Conservation (phyloP, 2,888 invertebrate species). For the Lasioglossum vierecki region DNA sequence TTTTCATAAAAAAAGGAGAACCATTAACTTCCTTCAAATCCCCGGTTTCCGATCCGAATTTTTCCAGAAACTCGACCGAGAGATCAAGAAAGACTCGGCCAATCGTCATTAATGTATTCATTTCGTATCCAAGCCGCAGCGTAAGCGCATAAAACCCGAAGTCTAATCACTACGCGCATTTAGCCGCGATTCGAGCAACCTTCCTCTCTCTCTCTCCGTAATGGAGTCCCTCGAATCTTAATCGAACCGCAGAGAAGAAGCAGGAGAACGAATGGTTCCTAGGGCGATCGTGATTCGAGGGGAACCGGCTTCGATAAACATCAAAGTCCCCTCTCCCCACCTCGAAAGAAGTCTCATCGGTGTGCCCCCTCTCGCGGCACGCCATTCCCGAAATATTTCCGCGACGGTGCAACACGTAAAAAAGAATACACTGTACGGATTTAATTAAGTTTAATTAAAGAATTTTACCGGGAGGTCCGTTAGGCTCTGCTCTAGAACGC, state of each 20-base stretch:
- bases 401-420: conserved; percentile 41
- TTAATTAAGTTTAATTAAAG: conserved; percentile 67
- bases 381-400: conserved; percentile 47
- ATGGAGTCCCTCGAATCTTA: not conserved
- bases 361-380: not conserved
- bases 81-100: not conserved
- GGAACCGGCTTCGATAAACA: conserved; percentile 60
- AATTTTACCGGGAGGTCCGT: conserved; percentile 43
- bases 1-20: not conserved
- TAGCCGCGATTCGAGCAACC: not conserved
- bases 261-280: not conserved
- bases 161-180: not conserved
- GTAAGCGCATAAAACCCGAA: not conserved
- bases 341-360: not conserved
- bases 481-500: conserved; percentile 2
- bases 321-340: conserved; percentile 1
- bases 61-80: not conserved
- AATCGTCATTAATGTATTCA: conserved; percentile 2
- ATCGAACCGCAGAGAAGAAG: conserved; percentile 28
- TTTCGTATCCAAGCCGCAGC: not conserved
- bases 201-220: not conserved
- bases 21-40: not conserved
- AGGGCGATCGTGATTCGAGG: conserved; percentile 21
- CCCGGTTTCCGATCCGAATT: not conserved
- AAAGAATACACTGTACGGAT: conserved; percentile 43